Evolutionary conservation across 2,888 invertebrate species (phyloP).

Genomic region (Hyppa rectilinea): DNA sequence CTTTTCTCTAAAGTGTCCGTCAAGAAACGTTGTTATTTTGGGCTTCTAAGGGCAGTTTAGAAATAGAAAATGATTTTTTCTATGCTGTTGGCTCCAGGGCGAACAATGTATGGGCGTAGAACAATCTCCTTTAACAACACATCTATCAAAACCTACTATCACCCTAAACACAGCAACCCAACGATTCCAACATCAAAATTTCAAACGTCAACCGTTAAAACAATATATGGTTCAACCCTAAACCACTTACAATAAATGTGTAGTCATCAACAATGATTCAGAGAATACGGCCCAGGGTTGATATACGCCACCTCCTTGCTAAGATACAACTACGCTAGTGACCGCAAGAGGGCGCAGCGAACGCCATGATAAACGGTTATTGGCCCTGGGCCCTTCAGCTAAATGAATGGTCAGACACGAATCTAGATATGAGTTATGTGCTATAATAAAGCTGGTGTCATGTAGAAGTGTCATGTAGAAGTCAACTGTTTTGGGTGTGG

Average conservation of each 20-base stretch:
- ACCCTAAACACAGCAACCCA: constrained; percentile 3
- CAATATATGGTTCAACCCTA: constrained; percentile 50
- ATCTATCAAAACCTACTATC: neutral
- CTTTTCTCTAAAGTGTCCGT: too few species aligned
- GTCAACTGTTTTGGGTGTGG: constrained; percentile 21
- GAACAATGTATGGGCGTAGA: too few species aligned
- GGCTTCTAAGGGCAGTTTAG: too few species aligned
- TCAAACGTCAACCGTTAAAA: constrained; percentile 42
- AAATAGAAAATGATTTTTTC: too few species aligned
- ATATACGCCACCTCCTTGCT: constrained; percentile 61
- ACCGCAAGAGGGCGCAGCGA: constrained; percentile 72
- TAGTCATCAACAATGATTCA: constrained; percentile 74
- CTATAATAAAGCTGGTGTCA: constrained; percentile 67
- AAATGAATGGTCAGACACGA: constrained; percentile 72
- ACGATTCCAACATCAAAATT: constrained; percentile 38
- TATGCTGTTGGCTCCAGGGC: too few species aligned
- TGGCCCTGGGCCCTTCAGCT: constrained; percentile 70
- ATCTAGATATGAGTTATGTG: constrained; percentile 71
- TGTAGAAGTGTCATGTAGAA: constrained; percentile 37
- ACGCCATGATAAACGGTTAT: constrained; percentile 74
- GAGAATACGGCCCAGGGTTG: constrained; percentile 61
- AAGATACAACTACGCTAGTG: constrained; percentile 67
- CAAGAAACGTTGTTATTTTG: too few species aligned
- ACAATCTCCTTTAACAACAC: neutral
- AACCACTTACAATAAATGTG: constrained; percentile 69